Percentiles rank a stretch among this genome's conserved stretches.
These are phyloP conservation scores for Drosophila kohkoa DNA, from an alignment of 1,140 invertebrate genomes.

Conservation along the genomic window DNA sequence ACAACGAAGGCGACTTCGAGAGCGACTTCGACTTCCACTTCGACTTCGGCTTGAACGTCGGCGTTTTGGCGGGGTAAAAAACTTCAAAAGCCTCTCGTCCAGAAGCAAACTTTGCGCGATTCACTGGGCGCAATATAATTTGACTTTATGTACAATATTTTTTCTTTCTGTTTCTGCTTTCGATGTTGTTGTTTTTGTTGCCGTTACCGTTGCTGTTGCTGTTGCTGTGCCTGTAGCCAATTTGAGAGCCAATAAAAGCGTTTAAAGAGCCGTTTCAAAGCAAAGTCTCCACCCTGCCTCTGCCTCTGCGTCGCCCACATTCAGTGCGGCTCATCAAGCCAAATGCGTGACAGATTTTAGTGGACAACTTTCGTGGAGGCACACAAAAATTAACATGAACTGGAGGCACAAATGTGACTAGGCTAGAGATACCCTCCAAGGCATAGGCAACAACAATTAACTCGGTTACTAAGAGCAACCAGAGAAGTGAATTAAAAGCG, in stretches of 20 bases:
- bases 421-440: conserved; percentile 11
- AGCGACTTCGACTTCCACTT: not conserved
- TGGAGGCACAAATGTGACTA: not conserved
- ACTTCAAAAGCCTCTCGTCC: conserved; percentile 42
- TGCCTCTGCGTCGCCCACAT: not conserved
- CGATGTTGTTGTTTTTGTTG: too few relatives aligned
- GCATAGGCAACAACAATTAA: too few relatives aligned
- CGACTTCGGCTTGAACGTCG: not conserved
- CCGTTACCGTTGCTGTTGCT: too few relatives aligned
- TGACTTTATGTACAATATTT: conserved; percentile 59
- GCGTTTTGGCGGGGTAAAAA: conserved; percentile 10
- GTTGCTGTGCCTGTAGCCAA: conserved; percentile 61
- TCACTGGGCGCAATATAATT: conserved; percentile 50
- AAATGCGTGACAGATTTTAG: conserved; percentile 50
- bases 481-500: too few relatives aligned
- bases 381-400: conserved; percentile 1
- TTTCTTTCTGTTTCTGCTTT: not conserved
- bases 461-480: too few relatives aligned
- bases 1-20: not conserved
- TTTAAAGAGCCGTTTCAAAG: conserved; percentile 59
- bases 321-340: conserved; percentile 22
- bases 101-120: conserved; percentile 40
- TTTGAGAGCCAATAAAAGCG: conserved; percentile 75
- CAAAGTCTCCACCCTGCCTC: conserved; percentile 1
- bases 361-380: conserved; percentile 29